phyloP scores from a whole-genome alignment of 1,140 invertebrate genomes.

The Lepidurus packardi region DNA sequence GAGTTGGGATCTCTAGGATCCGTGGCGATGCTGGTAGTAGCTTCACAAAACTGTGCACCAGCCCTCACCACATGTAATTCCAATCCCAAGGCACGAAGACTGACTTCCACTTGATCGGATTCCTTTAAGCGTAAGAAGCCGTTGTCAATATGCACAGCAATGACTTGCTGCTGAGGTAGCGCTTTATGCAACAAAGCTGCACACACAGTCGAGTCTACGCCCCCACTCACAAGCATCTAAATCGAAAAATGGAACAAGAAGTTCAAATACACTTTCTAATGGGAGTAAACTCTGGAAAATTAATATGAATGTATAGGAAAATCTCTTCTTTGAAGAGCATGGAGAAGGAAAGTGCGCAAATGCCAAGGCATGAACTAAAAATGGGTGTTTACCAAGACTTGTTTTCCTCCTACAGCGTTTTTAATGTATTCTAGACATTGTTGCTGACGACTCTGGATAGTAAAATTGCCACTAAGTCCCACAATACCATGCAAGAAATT shows the following conservation, averaged over 20 bases:
- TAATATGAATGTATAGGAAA: background rate
- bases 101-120: conserved; percentile 78
- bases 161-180: conserved; percentile 49
- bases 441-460: conserved; percentile 77
- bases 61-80: conserved; percentile 73
- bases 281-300: background rate
- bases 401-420: conserved; percentile 80
- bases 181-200: conserved; percentile 68
- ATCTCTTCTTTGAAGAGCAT: background rate
- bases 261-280: conserved; percentile 21
- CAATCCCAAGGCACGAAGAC: conserved; percentile 77
- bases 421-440: conserved; percentile 90
- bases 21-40: conserved; percentile 68
- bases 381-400: conserved; percentile 72
- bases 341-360: conserved; percentile 37
- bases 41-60: conserved; percentile 61
- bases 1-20: conserved; percentile 53
- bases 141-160: conserved; percentile 97
- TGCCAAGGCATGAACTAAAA: too few relatives aligned
- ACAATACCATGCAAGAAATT: conserved; percentile 93
- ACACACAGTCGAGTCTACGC: conserved; percentile 97
- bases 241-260: conserved; percentile 37
- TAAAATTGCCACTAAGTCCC: conserved; percentile 79
- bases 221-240: conserved; percentile 87
- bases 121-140: conserved; percentile 98